phyloP scores from a whole-genome alignment of 2,113 vertebrate genomes.

The Gopherus evgoodei region DNA sequence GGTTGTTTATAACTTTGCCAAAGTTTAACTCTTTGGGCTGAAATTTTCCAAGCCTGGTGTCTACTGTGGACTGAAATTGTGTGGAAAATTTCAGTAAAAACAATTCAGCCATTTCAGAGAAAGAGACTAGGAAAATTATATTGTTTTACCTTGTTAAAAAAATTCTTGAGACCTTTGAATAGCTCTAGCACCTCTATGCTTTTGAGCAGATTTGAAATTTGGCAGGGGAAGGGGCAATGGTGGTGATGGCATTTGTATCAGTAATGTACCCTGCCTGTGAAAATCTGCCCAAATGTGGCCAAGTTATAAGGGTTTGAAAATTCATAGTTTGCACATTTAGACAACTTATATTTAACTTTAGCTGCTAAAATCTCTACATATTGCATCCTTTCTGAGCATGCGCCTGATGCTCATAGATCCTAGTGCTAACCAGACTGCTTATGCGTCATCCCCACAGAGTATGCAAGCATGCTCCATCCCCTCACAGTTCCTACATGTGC shows the following conservation, averaged over 20 bases:
- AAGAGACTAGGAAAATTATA: not conserved
- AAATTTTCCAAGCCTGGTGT: slow-evolving; percentile 41
- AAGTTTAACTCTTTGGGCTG: slow-evolving; percentile 24
- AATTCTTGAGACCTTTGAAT: too few species aligned
- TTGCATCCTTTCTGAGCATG: too few species aligned
- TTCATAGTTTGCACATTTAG: too few species aligned
- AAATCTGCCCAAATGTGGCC: not conserved
- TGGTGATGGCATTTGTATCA: not conserved
- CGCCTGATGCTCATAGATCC: too few species aligned
- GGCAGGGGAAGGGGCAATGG: not conserved
- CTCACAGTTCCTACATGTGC: too few species aligned
- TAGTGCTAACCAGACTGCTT: too few species aligned
- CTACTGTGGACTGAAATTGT: slow-evolving; percentile 1
- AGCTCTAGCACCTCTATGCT: not conserved
- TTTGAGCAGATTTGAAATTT: not conserved
- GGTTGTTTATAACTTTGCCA: slow-evolving; percentile 7
- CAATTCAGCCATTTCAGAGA: not conserved
- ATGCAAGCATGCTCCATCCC: too few species aligned
- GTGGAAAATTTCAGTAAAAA: slow-evolving; percentile 20
- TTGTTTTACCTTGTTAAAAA: not conserved
- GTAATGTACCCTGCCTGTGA: not conserved
- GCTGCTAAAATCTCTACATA: too few species aligned
- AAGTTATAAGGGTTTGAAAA: too few species aligned
- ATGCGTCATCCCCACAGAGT: too few species aligned
- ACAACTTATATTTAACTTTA: too few species aligned